Percentiles rank a stretch among this genome's conserved stretches.
Conservation (phyloP, 2,888 invertebrate species). For the Petrophora chlorosata region DNA sequence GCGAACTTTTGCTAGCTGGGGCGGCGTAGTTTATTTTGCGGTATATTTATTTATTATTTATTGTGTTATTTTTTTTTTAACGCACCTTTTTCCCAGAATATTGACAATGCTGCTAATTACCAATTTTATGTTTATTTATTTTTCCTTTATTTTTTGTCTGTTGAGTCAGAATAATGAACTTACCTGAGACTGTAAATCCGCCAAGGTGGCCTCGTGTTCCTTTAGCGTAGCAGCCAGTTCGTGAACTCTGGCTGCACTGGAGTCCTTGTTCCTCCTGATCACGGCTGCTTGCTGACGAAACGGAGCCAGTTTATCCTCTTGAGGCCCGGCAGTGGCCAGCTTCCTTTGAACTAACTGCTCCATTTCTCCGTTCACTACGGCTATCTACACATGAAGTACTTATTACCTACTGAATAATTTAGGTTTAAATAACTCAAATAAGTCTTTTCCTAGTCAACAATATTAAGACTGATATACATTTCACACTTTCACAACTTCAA, state of each 20-base stretch:
- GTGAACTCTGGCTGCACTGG: conserved; percentile 87
- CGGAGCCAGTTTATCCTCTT: conserved; percentile 90
- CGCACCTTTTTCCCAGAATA: no score
- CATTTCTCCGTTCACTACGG: conserved; percentile 84
- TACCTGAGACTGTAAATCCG: conserved; percentile 81
- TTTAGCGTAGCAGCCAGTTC: conserved; percentile 86
- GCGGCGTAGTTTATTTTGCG: no score
- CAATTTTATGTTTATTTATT: not conserved
- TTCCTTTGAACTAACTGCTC: conserved; percentile 89
- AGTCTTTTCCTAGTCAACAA: no score
- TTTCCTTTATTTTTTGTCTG: no score
- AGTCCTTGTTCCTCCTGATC: conserved; percentile 91
- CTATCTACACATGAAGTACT: conserved; percentile 61
- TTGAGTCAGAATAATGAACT: not conserved
- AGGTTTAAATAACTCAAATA: conserved; percentile 19
- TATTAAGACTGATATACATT: no score
- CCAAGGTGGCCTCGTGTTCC: conserved; percentile 84
- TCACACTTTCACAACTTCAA: no score
- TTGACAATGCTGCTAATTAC: no score
- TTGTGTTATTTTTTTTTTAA: no score
- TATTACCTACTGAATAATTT: no score
- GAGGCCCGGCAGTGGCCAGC: conserved; percentile 85
- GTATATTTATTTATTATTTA: no score
- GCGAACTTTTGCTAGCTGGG: no score
- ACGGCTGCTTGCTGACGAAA: conserved; percentile 94